Percentiles rank a stretch among this genome's conserved stretches.
Conservation (phyloP, 2,113 vertebrate species). For the pig (Sus scrofa) region DNA sequence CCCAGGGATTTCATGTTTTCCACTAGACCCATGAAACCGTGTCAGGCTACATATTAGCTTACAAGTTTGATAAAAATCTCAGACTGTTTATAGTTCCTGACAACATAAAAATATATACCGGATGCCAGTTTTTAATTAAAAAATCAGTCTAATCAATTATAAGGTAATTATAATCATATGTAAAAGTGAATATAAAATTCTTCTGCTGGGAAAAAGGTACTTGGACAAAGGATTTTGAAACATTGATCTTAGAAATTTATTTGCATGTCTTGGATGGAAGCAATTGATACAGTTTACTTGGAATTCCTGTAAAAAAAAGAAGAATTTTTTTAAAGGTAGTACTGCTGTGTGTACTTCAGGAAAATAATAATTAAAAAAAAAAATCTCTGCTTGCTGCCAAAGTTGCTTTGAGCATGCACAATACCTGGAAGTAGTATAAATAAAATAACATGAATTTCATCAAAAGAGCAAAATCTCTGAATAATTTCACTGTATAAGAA, state of each 20-base stretch:
- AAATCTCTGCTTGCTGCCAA: neutral
- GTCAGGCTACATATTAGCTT: neutral
- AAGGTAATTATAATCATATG: neutral
- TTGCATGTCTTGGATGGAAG: conserved; percentile 81
- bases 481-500: neutral
- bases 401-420: neutral
- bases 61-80: neutral
- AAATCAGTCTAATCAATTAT: neutral
- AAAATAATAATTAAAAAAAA: neutral
- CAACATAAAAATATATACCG: neutral
- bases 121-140: conserved; percentile 37
- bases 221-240: conserved; percentile 59
- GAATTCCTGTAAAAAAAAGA: conserved; percentile 73
- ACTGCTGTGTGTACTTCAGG: neutral
- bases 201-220: conserved; percentile 18
- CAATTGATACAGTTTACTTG: conserved; percentile 74
- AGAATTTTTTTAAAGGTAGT: conserved; percentile 41
- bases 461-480: conserved; percentile 11
- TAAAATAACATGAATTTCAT: neutral
- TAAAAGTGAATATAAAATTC: conserved; percentile 43
- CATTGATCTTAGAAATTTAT: conserved; percentile 81
- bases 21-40: neutral
- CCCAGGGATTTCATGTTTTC: neutral
- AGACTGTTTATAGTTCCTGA: neutral
- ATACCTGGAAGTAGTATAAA: neutral